Evolutionary conservation across 1,140 invertebrate genomes (phyloP).

Genomic region (Trichogramma pretiosum): DNA sequence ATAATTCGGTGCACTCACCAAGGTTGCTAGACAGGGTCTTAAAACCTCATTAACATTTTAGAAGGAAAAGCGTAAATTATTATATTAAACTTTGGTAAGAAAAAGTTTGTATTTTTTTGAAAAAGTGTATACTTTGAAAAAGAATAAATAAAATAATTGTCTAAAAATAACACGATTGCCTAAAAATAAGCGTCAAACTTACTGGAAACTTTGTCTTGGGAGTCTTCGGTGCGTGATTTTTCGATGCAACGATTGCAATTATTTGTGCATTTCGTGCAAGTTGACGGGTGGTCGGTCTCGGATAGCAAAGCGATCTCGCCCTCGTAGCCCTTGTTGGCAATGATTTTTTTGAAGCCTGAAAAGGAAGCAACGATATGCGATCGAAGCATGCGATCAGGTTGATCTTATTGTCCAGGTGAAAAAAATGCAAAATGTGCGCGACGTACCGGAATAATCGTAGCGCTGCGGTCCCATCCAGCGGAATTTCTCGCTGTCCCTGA

Average conservation of each 20-base stretch:
- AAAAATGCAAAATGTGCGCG: too few relatives aligned
- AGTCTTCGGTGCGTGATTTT: constrained; percentile 23
- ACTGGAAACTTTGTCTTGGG: constrained; percentile 19
- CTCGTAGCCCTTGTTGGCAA: constrained; percentile 62
- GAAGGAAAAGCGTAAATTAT: too few relatives aligned
- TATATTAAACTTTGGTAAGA: too few relatives aligned
- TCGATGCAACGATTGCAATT: constrained; percentile 42
- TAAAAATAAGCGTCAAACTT: not conserved
- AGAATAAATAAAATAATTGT: too few relatives aligned
- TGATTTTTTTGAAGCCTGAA: constrained; percentile 63
- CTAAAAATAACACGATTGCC: not conserved
- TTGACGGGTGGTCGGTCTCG: constrained; percentile 40
- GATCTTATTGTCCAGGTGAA: too few relatives aligned
- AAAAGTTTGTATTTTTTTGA: too few relatives aligned
- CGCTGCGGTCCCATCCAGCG: constrained; percentile 84
- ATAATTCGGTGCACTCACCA: too few relatives aligned
- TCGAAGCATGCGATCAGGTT: too few relatives aligned
- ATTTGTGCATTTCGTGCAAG: constrained; percentile 40
- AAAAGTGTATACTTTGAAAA: too few relatives aligned
- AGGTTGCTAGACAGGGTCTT: too few relatives aligned
- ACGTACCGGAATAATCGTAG: constrained; percentile 70
- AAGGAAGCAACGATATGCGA: not conserved
- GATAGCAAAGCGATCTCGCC: constrained; percentile 57
- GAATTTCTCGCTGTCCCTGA: constrained; percentile 72
- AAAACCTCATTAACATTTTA: not conserved